These are phyloP conservation scores for Gouania willdenowi DNA, from an alignment of 2,797 vertebrate genomes.

Conservation along the genomic window DNA sequence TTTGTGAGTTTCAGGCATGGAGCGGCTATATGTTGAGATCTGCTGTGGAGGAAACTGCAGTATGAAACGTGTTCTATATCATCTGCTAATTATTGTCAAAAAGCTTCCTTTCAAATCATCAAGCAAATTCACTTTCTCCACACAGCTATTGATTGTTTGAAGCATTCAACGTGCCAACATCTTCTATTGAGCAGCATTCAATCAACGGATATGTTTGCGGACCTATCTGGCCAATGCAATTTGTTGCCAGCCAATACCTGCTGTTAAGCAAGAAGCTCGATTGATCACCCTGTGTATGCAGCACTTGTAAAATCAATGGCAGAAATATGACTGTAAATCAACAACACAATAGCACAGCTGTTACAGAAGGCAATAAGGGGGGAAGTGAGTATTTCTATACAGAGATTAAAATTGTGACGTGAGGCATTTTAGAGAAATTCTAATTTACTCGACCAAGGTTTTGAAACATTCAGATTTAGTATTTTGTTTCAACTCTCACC, in stretches of 20 bases:
- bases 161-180: slow-evolving; percentile 12
- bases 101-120: slow-evolving; percentile 12
- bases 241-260: slow-evolving; percentile 11
- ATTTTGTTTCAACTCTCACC: no score
- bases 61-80: slow-evolving; percentile 14
- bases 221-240: slow-evolving; percentile 1
- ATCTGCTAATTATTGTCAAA: slow-evolving; percentile 25
- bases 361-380: neutral
- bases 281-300: slow-evolving; percentile 27
- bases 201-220: slow-evolving; percentile 19
- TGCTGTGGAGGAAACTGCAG: slow-evolving; percentile 13
- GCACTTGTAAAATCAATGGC: slow-evolving; percentile 23
- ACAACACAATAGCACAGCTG: neutral
- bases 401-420: no score
- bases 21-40: slow-evolving; percentile 17
- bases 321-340: slow-evolving; percentile 21
- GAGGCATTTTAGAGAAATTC: no score
- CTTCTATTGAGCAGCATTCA: slow-evolving; percentile 15
- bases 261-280: slow-evolving; percentile 41
- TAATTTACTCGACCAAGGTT: slow-evolving; percentile 20
- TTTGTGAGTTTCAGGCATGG: slow-evolving; percentile 40
- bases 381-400: neutral
- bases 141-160: slow-evolving; percentile 18
- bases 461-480: slow-evolving; percentile 22
- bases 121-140: slow-evolving; percentile 7